These are phyloP conservation scores for Rousettus madagascariensis DNA, from an alignment of 2,797 vertebrate species.

Conservation along the genomic window DNA sequence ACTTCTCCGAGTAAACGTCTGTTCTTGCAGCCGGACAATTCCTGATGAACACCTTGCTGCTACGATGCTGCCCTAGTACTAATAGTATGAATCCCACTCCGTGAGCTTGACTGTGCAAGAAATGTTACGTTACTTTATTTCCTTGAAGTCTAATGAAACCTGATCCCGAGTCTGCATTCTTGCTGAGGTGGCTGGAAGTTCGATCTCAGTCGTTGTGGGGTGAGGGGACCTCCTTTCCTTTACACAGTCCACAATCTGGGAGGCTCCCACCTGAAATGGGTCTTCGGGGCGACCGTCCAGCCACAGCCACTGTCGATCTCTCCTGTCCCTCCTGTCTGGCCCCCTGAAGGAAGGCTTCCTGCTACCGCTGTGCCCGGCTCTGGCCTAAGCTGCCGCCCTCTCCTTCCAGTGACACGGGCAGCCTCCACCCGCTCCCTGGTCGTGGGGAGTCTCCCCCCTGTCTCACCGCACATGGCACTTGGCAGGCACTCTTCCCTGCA, in stretches of 20 bases:
- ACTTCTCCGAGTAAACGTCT: neutral
- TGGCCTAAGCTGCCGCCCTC: neutral
- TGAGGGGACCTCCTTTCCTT: neutral
- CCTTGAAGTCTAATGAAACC: neutral
- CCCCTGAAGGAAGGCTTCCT: too few relatives aligned
- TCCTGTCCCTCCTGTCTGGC: neutral
- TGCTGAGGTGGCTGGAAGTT: neutral
- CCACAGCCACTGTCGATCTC: neutral
- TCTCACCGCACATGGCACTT: neutral
- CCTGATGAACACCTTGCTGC: neutral
- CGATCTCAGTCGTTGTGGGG: neutral
- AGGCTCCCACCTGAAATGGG: neutral
- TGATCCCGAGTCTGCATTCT: neutral
- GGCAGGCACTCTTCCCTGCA: neutral
- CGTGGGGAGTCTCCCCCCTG: neutral
- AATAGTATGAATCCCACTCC: neutral
- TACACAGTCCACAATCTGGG: neutral
- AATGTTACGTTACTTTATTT: neutral
- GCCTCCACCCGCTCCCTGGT: fast-evolving
- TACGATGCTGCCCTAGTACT: neutral
- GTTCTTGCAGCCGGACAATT: neutral
- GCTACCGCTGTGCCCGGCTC: neutral
- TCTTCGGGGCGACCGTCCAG: neutral
- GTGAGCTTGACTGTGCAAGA: neutral
- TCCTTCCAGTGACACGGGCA: neutral